Conservation (phyloP, 2,113 vertebrate genomes). For the Spea bombifrons region DNA sequence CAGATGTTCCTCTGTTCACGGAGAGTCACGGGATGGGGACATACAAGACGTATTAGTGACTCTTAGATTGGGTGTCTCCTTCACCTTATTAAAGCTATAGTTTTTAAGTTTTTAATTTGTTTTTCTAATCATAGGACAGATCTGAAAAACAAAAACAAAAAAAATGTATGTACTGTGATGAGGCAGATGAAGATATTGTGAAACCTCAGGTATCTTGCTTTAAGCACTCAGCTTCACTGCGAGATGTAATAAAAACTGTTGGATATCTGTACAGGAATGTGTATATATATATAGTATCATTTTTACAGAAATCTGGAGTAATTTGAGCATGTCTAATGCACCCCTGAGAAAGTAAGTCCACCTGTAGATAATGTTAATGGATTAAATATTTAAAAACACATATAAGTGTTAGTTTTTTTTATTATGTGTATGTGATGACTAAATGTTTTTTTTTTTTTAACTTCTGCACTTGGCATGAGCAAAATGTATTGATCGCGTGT, state of each 20-base stretch:
- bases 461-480: conserved; percentile 60
- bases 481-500: too few relatives aligned
- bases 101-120: conserved; percentile 49
- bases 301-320: conserved; percentile 64
- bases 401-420: conserved; percentile 87
- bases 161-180: conserved; percentile 72
- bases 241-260: conserved; percentile 66
- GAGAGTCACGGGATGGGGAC: conserved; percentile 18
- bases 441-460: conserved; percentile 58
- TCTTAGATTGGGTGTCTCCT: conserved; percentile 29
- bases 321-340: conserved; percentile 70
- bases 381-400: conserved; percentile 82
- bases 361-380: conserved; percentile 85
- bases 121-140: conserved; percentile 60
- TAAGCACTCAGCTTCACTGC: conserved; percentile 70
- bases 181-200: conserved; percentile 80
- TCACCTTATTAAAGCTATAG: conserved; percentile 58
- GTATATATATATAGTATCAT: conserved; percentile 78
- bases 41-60: conserved; percentile 24
- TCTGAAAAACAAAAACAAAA: conserved; percentile 44
- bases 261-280: conserved; percentile 84
- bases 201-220: conserved; percentile 96
- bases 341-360: conserved; percentile 83
- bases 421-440: conserved; percentile 67
- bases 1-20: not conserved